Base-by-base conservation (phyloP, 2,797 vertebrate genomes). In the Sebastiscus tertius region DNA sequence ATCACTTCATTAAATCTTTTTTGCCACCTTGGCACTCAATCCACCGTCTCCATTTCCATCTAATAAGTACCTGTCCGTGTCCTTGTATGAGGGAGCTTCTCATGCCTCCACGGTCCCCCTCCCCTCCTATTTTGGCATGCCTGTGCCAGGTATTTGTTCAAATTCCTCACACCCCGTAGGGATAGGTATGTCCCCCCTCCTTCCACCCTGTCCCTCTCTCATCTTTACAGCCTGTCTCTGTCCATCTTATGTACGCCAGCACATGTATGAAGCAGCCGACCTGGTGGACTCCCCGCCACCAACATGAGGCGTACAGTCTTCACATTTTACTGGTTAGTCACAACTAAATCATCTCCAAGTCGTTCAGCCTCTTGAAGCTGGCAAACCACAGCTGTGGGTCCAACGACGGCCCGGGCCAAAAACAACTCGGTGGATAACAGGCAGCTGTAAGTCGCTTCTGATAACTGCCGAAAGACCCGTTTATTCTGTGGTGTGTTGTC, bases 121-220 rank as follows among this genome's bases (percentile, higher is more conserved):
- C 81, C 79, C 63, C 82, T 61, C 85, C 92, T 91, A 91, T 94
- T 96, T 96, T 96, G 95, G 94, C 96, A 95, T 94, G 91, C 91
- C 89, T 79, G 91, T 96, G 96, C 92, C 96, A 96, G 96, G 96
- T 96, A 96, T 97, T 96, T 96, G 95, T 96, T 93, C 90, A 96
- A 96, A 96, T 97, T 96, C 96, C 95, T 95, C 95, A 95, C 95
- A 94, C 96, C 96, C 96, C 88, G 88, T 91, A 76, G 96, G 93
- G 96, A 96, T 94, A 96, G 95, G 93, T 95, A 96, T 96, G 95
- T 84, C 89, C 91, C 92, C 91, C 91, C 92, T 90, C 90, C 87
- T 75, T 75, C 85, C 75, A 68, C 46, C 75, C 75, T 69, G 22
- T 83, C 89, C 88, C 82, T 80, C 85, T 87, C 87, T 93, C 73